phyloP scores from a whole-genome alignment of 2,888 invertebrate species.

The Meliscaeva auricollis region DNA sequence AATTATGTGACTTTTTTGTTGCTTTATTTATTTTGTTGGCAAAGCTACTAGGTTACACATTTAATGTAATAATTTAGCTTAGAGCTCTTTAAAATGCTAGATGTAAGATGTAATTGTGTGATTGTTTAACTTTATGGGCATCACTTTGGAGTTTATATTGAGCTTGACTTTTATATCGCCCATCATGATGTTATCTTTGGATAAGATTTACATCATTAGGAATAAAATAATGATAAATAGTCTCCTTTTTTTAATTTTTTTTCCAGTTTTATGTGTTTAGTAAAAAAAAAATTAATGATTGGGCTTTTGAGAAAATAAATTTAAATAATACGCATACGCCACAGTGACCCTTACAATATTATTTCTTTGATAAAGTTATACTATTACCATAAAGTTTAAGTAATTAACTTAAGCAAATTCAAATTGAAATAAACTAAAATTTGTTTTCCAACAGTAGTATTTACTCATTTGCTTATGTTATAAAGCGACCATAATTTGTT shows the following conservation, averaged over 20 bases:
- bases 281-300: not conserved
- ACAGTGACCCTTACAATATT: not conserved
- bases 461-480: too few species aligned
- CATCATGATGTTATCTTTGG: constrained; percentile 47
- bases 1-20: constrained; percentile 23
- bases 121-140: constrained; percentile 29
- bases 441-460: too few species aligned
- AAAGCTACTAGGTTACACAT: constrained; percentile 42
- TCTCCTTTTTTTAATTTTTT: not conserved
- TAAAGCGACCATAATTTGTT: too few species aligned
- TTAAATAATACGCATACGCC: constrained; percentile 15
- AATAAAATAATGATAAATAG: not conserved
- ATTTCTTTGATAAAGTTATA: too few species aligned
- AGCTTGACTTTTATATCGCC: constrained; percentile 43
- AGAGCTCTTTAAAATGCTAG: constrained; percentile 18
- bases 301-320: not conserved
- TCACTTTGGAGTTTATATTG: constrained; percentile 30
- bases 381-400: too few species aligned
- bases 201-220: not conserved
- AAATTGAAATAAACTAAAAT: too few species aligned
- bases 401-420: too few species aligned
- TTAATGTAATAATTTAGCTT: constrained; percentile 40
- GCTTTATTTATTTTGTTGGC: constrained; percentile 1
- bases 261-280: not conserved
- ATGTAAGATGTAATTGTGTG: constrained; percentile 39